Evolutionary conservation across 1,140 invertebrate species (phyloP).

Genomic region (Calliphora vicina): DNA sequence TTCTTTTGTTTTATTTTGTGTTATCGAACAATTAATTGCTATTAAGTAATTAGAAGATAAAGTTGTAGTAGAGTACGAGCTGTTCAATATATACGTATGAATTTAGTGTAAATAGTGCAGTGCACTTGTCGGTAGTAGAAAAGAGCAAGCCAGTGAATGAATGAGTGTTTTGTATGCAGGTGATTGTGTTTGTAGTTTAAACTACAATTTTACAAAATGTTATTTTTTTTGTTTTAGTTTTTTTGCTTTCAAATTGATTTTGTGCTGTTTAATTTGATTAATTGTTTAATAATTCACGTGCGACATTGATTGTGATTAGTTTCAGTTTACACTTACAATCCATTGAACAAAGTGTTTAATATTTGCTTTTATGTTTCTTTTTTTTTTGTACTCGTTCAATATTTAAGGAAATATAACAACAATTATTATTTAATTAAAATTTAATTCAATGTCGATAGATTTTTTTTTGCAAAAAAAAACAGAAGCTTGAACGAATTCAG

Average conservation of each 20-base stretch:
- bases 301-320: conserved; percentile 24
- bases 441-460: background rate
- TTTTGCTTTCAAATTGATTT: background rate
- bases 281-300: conserved; percentile 26
- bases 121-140: background rate
- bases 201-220: background rate
- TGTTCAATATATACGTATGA: background rate
- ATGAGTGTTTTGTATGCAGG: background rate
- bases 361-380: background rate
- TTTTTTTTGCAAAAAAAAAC: background rate
- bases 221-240: background rate
- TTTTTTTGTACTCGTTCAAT: background rate
- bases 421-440: background rate
- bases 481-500: background rate
- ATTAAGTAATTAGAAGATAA: conserved; percentile 17
- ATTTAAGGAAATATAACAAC: background rate
- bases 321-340: background rate
- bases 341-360: background rate
- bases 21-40: conserved; percentile 5
- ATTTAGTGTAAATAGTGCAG: background rate
- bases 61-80: background rate
- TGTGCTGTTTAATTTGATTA: conserved; percentile 20
- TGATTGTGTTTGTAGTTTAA: background rate
- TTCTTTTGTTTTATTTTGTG: too few species aligned
- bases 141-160: background rate